Percentiles rank a stretch among this genome's conserved stretches.
Evolutionary conservation across 1,140 invertebrate genomes (phyloP).

Genomic region (Plectus sambesii): DNA sequence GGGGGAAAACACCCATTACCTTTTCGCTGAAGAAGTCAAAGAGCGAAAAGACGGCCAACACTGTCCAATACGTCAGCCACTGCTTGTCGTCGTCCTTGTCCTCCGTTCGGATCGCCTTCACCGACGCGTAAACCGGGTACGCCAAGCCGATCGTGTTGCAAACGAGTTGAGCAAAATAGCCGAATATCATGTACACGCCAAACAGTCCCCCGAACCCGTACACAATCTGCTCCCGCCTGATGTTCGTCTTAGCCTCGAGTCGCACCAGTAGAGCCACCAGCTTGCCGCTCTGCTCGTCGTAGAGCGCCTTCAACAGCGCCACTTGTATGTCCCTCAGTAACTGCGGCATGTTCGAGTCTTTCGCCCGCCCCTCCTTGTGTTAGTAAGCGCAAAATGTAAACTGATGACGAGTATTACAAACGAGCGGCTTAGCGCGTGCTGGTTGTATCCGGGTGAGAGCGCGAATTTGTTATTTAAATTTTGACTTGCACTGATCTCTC

Average conservation of each 20-base stretch:
- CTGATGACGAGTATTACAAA: too few relatives aligned
- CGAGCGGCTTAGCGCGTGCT: too few relatives aligned
- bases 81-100: conserved; percentile 69
- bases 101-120: conserved; percentile 53
- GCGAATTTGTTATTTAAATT: too few relatives aligned
- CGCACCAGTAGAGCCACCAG: conserved; percentile 8
- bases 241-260: conserved; percentile 7
- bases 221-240: conserved; percentile 19
- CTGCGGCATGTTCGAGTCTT: too few relatives aligned
- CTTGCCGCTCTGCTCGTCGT: too few relatives aligned
- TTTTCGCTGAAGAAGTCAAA: conserved; percentile 79
- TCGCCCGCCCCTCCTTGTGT: too few relatives aligned
- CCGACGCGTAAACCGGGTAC: conserved; percentile 82
- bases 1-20: conserved; percentile 17
- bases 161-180: conserved; percentile 79
- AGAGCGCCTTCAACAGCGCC: too few relatives aligned
- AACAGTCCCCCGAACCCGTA: conserved; percentile 41
- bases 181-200: conserved; percentile 73
- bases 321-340: too few relatives aligned
- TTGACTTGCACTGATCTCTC: too few relatives aligned
- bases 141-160: conserved; percentile 89
- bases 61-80: conserved; percentile 97
- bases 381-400: too few relatives aligned
- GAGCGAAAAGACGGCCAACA: conserved; percentile 77
- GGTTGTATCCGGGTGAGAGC: too few relatives aligned